Conservation (phyloP, 2,113 vertebrate species). For the Actenoides hombroni region DNA sequence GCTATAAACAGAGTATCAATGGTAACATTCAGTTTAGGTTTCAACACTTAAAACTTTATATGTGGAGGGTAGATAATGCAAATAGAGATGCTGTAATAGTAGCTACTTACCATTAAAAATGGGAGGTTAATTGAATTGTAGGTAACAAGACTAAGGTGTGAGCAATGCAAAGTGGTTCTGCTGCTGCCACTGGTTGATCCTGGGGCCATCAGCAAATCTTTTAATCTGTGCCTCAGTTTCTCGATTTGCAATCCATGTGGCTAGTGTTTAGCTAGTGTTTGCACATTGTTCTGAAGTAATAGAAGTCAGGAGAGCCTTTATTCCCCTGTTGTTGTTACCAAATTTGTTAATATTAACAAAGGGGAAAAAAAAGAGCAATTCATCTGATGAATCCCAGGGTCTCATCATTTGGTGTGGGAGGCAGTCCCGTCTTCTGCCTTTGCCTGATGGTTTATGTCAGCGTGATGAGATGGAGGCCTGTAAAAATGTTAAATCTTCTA, state of each 20-base stretch:
- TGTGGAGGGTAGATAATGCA: not conserved
- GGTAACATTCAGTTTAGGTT: not conserved
- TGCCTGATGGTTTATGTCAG: not conserved
- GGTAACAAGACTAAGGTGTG: not conserved
- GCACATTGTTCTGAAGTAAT: not conserved
- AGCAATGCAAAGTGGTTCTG: not conserved
- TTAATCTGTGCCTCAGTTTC: not conserved
- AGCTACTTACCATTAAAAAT: not conserved
- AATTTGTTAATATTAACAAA: not conserved
- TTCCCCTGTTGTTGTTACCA: not conserved
- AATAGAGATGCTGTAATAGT: not conserved
- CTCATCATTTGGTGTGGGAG: accelerated
- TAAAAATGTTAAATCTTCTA: not conserved
- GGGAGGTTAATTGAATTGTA: not conserved
- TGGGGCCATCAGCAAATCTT: not conserved
- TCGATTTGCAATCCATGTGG: not conserved
- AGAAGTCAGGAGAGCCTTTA: not conserved
- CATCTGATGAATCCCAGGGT: not conserved
- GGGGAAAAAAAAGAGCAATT: not conserved
- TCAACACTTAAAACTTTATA: not conserved
- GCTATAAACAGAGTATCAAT: not conserved
- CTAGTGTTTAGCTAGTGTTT: not conserved
- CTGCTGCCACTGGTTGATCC: not conserved
- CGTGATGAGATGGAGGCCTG: not conserved
- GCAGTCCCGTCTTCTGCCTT: not conserved